Percentiles rank a stretch among this genome's conserved stretches.
phyloP scores from a whole-genome alignment of 1,140 invertebrate genomes.

The Zaprionus camerounensis region DNA sequence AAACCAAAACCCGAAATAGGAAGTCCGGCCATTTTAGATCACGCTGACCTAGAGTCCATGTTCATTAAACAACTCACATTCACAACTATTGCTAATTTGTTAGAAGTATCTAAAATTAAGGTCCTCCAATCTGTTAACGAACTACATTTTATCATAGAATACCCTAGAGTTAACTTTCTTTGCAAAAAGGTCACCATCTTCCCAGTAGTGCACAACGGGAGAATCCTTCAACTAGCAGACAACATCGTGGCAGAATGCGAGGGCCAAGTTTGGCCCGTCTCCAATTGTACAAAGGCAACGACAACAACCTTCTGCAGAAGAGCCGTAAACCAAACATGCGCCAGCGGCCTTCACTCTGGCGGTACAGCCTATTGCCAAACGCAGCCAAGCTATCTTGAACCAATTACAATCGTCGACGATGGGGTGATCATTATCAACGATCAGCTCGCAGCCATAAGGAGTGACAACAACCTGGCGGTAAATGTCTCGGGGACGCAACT shows the following conservation, averaged over 20 bases:
- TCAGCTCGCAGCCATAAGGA: too few species aligned
- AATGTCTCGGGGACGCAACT: too few species aligned
- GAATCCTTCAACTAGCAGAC: neutral
- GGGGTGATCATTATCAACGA: too few species aligned
- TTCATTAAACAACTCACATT: neutral
- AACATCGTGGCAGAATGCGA: neutral
- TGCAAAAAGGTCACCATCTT: neutral
- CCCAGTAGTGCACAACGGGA: neutral
- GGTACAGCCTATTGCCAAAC: neutral
- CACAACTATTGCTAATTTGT: neutral
- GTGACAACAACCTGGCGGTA: too few species aligned
- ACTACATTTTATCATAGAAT: neutral
- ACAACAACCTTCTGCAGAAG: neutral
- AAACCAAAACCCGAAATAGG: neutral
- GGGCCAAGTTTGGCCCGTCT: neutral
- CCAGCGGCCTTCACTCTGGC: neutral
- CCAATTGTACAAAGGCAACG: neutral
- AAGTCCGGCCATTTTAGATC: neutral
- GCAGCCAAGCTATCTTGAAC: neutral
- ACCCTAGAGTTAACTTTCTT: neutral
- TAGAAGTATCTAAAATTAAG: neutral
- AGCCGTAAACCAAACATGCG: neutral
- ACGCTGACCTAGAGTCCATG: neutral
- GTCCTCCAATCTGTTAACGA: neutral
- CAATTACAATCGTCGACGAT: too few species aligned